Conservation (phyloP, 92 coral and sea anemone species). For the Blastomussa wellsi region DNA sequence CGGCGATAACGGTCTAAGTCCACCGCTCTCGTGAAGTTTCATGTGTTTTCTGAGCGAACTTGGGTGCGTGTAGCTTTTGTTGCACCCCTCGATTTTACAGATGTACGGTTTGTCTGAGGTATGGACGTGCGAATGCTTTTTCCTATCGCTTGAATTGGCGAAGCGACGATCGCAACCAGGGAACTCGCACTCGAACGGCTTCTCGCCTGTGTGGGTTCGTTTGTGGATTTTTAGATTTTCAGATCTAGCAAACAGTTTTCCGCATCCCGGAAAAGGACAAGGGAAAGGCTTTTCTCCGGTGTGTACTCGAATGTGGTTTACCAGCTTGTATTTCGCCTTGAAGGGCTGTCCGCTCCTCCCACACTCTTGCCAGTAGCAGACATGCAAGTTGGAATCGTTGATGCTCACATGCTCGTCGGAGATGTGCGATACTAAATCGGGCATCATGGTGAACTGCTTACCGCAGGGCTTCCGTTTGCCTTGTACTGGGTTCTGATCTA, state of each 20-base stretch:
- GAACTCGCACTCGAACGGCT: slow-evolving; percentile 94
- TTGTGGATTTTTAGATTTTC: slow-evolving; percentile 98
- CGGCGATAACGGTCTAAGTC: slow-evolving; percentile 81
- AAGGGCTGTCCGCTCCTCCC: slow-evolving; percentile 90
- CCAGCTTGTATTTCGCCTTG: slow-evolving; percentile 98
- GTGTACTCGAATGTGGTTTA: slow-evolving; percentile 97
- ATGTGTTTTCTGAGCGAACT: slow-evolving; percentile 96
- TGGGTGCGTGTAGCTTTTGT: slow-evolving; percentile 99
- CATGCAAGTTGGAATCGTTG: slow-evolving; percentile 89
- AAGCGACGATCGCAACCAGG: slow-evolving; percentile 98
- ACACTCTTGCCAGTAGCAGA: slow-evolving; percentile 98
- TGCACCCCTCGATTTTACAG: slow-evolving; percentile 96
- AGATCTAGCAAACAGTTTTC: slow-evolving; percentile 97
- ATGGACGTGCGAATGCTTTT: slow-evolving; percentile 98
- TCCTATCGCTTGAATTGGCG: slow-evolving; percentile 98
- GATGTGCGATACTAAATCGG: slow-evolving; percentile 93
- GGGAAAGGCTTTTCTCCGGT: slow-evolving; percentile 99
- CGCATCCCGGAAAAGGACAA: slow-evolving; percentile 95
- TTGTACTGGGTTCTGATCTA: slow-evolving; percentile 87
- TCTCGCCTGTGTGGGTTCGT: slow-evolving; percentile 98
- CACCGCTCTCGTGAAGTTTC: slow-evolving; percentile 97
- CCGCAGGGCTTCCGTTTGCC: slow-evolving; percentile 96
- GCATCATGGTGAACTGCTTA: slow-evolving; percentile 92
- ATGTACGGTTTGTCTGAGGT: slow-evolving; percentile 99
- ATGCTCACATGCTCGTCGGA: slow-evolving; percentile 98